Percentiles rank a stretch among this genome's conserved stretches.
phyloP scores from a whole-genome alignment of 2,888 invertebrate species.

The Anorthoa munda region DNA sequence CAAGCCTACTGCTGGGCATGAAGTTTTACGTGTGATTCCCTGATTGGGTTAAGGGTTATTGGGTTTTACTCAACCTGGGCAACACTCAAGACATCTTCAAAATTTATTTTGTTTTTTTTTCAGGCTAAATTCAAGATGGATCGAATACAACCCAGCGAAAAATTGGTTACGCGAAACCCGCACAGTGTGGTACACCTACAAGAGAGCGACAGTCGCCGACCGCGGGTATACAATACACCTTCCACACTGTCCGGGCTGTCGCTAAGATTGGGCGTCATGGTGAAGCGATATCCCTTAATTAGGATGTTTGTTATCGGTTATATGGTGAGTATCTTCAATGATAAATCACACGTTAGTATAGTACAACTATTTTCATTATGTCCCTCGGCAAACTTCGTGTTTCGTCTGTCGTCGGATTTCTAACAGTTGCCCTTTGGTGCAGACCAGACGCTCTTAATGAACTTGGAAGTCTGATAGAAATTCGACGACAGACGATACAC shows the following conservation, averaged over 20 bases:
- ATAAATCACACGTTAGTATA: too few relatives aligned
- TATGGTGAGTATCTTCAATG: slow-evolving; percentile 90
- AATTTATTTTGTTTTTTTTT: slow-evolving; percentile 8
- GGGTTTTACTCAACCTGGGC: not conserved
- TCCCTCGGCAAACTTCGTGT: too few relatives aligned
- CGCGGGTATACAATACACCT: slow-evolving; percentile 41
- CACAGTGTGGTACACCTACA: slow-evolving; percentile 83
- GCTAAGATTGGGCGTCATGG: slow-evolving; percentile 94
- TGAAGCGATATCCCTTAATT: slow-evolving; percentile 95
- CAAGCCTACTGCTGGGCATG: too few relatives aligned
- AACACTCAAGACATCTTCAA: too few relatives aligned
- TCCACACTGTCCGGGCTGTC: slow-evolving; percentile 89
- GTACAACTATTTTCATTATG: too few relatives aligned
- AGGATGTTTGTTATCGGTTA: slow-evolving; percentile 96
- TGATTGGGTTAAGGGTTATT: too few relatives aligned
- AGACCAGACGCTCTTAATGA: too few relatives aligned
- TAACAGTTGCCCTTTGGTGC: too few relatives aligned
- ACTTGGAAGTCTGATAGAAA: too few relatives aligned
- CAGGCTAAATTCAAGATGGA: slow-evolving; percentile 78
- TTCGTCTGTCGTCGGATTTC: too few relatives aligned
- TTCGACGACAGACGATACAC: too few relatives aligned
- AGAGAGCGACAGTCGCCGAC: slow-evolving; percentile 70
- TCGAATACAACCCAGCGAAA: slow-evolving; percentile 66
- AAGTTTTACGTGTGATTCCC: too few relatives aligned
- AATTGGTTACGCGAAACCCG: slow-evolving; percentile 46